These are phyloP conservation scores for Stenoptilia bipunctidactyla DNA, from an alignment of 2,888 invertebrate genomes.

Conservation along the genomic window DNA sequence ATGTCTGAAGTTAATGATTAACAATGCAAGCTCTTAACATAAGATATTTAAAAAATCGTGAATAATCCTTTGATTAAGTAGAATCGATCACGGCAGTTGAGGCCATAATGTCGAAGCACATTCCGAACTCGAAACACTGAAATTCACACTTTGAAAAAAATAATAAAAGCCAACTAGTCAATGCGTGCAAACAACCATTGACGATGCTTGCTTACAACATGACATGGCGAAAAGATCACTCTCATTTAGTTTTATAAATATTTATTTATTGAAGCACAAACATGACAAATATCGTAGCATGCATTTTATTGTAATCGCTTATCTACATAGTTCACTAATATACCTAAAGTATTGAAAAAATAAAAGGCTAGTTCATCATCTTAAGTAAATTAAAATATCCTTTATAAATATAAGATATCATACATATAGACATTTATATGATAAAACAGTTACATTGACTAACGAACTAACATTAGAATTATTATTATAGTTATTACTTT, in stretches of 20 bases:
- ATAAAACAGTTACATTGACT: too few species aligned
- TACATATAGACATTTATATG: conserved; percentile 29
- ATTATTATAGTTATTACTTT: too few species aligned
- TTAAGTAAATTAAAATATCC: conserved; percentile 17
- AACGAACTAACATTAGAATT: too few species aligned
- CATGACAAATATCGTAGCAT: conserved; percentile 59
- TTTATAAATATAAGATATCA: conserved; percentile 31
- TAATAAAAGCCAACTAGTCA: conserved; percentile 25
- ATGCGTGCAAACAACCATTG: conserved; percentile 56
- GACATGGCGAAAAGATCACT: conserved; percentile 18
- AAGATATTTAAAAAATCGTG: too few species aligned
- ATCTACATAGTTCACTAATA: conserved; percentile 33
- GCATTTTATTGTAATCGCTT: conserved; percentile 30
- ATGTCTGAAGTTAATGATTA: too few species aligned
- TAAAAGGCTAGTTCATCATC: conserved; percentile 20
- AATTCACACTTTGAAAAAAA: too few species aligned
- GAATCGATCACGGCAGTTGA: too few species aligned
- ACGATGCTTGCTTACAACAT: conserved; percentile 16
- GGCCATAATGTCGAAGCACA: too few species aligned
- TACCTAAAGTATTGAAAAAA: conserved; percentile 22
- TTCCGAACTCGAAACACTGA: too few species aligned
- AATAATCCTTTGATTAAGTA: too few species aligned
- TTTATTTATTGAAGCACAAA: conserved; percentile 62
- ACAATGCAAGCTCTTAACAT: too few species aligned
- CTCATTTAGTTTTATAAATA: conserved; percentile 29